Conservation (phyloP, 2,113 vertebrate species). For the Mellivora capensis region DNA sequence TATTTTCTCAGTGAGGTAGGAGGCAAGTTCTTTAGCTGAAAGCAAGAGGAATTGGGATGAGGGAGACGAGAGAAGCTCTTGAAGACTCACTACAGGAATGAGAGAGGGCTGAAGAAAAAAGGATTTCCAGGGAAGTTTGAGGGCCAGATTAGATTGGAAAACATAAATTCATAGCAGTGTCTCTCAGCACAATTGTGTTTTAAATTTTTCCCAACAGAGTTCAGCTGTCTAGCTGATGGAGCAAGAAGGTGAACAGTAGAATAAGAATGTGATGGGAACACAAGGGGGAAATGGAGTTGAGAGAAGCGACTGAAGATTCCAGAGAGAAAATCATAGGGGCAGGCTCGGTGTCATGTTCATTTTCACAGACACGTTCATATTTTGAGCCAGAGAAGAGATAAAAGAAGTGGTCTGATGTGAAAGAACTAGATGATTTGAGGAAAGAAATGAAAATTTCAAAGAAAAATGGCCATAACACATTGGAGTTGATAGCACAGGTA, state of each 20-base stretch:
- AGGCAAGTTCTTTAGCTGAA: not conserved
- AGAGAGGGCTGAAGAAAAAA: not conserved
- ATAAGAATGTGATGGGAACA: not conserved
- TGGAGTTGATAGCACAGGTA: not conserved
- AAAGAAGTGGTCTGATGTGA: not conserved
- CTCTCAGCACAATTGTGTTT: not conserved
- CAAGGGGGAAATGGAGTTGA: not conserved
- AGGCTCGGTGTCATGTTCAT: not conserved
- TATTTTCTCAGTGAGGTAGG: not conserved
- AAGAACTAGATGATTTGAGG: not conserved
- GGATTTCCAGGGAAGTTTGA: not conserved
- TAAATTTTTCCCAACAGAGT: not conserved
- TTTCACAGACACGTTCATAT: slow-evolving; percentile 10
- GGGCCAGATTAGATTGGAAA: not conserved
- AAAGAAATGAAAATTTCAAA: not conserved
- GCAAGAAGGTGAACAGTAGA: not conserved
- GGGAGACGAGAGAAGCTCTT: not conserved
- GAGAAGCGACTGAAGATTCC: not conserved
- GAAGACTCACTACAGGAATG: not conserved
- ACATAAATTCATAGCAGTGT: not conserved
- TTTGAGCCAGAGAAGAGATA: not conserved
- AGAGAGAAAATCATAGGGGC: not conserved
- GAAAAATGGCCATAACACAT: not conserved
- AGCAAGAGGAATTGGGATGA: not conserved
- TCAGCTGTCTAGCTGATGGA: not conserved